phyloP scores from a whole-genome alignment of 2,797 vertebrate species.

The Sebastes reedi region DNA sequence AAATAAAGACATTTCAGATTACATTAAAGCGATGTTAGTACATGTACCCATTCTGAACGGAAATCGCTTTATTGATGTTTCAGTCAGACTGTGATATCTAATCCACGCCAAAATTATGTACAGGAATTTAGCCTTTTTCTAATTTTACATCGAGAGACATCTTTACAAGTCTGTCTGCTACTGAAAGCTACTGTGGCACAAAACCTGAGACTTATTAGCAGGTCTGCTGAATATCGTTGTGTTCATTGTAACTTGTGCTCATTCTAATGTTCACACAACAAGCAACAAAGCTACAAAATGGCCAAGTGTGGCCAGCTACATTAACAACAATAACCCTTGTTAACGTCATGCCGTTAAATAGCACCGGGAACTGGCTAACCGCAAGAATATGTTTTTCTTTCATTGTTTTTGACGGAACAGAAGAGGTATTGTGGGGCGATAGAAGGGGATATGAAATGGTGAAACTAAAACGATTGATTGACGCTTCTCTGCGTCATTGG shows the following conservation, averaged over 20 bases:
- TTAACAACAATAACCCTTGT: no score
- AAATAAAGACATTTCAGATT: constrained; percentile 42
- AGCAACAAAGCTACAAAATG: background rate
- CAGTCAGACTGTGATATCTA: background rate
- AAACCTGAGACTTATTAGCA: background rate
- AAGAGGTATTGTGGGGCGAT: background rate
- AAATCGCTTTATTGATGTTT: constrained; percentile 39
- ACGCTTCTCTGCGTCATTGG: no score
- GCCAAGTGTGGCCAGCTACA: background rate
- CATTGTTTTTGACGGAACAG: no score
- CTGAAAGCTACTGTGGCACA: background rate
- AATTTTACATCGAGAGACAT: background rate
- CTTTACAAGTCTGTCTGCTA: background rate
- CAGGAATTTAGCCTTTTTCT: background rate
- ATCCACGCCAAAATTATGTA: background rate
- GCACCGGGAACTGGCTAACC: no score
- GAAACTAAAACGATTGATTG: no score
- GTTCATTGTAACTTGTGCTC: background rate
- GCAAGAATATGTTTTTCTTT: no score
- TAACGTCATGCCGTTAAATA: no score
- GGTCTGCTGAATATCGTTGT: background rate
- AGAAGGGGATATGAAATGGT: no score
- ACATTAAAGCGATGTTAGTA: constrained; percentile 36
- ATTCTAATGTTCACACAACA: background rate
- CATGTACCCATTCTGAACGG: constrained; percentile 12